Conservation (phyloP, 2,888 invertebrate species). For the Diarsia dahlii region DNA sequence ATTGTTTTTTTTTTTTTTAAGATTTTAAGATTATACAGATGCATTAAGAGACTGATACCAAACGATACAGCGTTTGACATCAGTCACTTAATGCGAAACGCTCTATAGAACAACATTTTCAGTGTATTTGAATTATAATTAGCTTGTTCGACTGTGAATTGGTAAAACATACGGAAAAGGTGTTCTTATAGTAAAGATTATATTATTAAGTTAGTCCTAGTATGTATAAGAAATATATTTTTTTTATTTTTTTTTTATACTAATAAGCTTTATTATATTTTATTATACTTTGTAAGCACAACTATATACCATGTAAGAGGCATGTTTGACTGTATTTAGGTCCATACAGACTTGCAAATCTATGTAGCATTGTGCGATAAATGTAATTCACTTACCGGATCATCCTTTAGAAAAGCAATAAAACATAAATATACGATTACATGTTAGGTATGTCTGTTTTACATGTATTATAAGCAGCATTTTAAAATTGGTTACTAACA, state of each 20-base stretch:
- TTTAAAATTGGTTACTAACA: neutral
- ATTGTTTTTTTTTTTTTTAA: too few species aligned
- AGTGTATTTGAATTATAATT: too few species aligned
- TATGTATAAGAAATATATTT: too few species aligned
- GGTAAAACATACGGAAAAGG: too few species aligned
- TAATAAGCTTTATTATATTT: neutral
- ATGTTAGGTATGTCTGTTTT: conserved; percentile 15
- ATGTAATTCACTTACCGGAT: conserved; percentile 79
- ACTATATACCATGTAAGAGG: neutral
- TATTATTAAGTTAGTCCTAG: neutral
- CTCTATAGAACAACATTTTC: too few species aligned
- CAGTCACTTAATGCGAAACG: too few species aligned
- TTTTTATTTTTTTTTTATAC: too few species aligned
- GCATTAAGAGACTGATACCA: too few species aligned
- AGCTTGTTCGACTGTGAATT: too few species aligned
- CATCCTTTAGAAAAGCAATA: conserved; percentile 73
- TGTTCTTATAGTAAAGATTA: too few species aligned
- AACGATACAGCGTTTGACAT: too few species aligned
- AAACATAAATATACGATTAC: conserved; percentile 57
- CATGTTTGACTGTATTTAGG: neutral
- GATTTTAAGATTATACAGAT: too few species aligned
- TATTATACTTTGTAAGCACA: neutral
- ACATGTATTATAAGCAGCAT: conserved; percentile 11
- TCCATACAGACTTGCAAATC: neutral
- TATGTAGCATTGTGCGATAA: neutral